These are phyloP conservation scores for Vulpes lagopus DNA, from an alignment of 2,113 vertebrate genomes.

Conservation along the genomic window DNA sequence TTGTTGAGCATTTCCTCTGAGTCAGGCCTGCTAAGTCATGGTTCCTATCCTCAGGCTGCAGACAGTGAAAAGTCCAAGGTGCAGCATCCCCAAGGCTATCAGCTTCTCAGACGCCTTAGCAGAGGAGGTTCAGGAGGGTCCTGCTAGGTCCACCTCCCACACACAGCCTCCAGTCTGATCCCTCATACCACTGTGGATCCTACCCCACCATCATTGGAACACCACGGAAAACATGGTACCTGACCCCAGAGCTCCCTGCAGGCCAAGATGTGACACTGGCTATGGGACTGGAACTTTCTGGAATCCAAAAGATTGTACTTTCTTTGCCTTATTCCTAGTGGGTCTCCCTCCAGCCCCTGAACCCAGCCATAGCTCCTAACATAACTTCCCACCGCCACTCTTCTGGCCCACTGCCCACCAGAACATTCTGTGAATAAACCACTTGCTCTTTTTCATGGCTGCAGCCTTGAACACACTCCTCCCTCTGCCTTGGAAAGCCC, in stretches of 20 bases:
- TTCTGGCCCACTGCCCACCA: not conserved
- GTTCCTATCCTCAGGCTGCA: not conserved
- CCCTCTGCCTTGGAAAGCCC: not conserved
- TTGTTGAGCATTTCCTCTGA: not conserved
- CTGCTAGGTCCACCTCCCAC: not conserved
- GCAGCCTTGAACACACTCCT: not conserved
- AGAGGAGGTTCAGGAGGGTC: not conserved
- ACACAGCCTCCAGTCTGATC: not conserved
- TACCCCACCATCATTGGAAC: not conserved
- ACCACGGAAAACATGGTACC: not conserved
- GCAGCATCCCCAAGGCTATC: not conserved
- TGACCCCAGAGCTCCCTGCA: not conserved
- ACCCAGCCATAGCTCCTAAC: not conserved
- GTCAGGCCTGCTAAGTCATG: not conserved
- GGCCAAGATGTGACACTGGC: not conserved
- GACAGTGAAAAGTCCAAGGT: not conserved
- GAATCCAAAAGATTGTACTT: not conserved
- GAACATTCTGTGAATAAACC: not conserved
- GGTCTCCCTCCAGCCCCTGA: not conserved
- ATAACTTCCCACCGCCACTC: not conserved
- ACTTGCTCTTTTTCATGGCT: not conserved
- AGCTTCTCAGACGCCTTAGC: not conserved
- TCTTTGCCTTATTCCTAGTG: not conserved
- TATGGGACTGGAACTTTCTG: not conserved
- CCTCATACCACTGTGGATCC: not conserved